phyloP scores from a whole-genome alignment of 2,113 vertebrate species.

The Alces alces region DNA sequence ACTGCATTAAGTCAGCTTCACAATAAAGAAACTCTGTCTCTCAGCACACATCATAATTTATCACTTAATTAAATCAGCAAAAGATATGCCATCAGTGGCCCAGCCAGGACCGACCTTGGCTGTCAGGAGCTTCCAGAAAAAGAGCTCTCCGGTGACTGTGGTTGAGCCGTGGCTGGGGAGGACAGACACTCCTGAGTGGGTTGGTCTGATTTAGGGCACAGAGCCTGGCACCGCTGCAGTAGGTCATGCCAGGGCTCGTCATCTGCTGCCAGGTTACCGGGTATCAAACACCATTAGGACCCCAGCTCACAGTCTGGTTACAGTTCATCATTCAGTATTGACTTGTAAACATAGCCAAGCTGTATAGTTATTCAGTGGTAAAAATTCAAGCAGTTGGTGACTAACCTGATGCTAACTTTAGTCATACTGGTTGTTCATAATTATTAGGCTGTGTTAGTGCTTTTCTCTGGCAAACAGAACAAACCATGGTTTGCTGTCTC shows the following conservation, averaged over 20 bases:
- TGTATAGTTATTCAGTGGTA: neutral
- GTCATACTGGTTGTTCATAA: neutral
- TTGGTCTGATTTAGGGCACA: neutral
- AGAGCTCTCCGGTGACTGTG: neutral
- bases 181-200: neutral
- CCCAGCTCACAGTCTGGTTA: neutral
- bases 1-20: neutral
- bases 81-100: neutral
- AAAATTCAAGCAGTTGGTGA: neutral
- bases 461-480: neutral
- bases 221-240: too few relatives aligned
- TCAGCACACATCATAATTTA: neutral
- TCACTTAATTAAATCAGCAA: neutral
- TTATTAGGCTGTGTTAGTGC: neutral
- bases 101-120: neutral
- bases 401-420: neutral
- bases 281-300: neutral
- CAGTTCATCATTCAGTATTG: neutral
- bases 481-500: neutral
- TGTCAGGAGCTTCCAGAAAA: neutral
- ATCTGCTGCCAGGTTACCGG: neutral
- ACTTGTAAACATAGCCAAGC: neutral
- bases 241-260: too few relatives aligned
- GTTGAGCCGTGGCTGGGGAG: neutral
- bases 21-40: neutral